Base-by-base conservation (phyloP, 2,888 invertebrate species). In the Ypsolopha sequella region DNA sequence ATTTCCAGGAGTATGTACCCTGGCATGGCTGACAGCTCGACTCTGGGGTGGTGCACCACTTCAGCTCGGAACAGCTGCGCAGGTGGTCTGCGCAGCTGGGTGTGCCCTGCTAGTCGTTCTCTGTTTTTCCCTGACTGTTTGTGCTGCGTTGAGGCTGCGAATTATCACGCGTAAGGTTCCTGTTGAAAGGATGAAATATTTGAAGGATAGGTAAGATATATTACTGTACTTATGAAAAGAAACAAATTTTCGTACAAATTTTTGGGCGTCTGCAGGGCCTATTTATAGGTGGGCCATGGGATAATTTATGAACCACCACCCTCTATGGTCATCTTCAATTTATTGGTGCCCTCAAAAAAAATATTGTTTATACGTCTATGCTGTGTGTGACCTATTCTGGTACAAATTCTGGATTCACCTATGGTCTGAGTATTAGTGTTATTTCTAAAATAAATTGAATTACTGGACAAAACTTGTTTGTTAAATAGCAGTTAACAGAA, bases 51-150 rank as follows among this genome's bases (percentile, higher is more conserved):
- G 91, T 51, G 90, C 82, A 7, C 84, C 85, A 0, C 88, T 67
- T 75, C 90, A 76, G 80, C 84, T 69, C 68, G 89, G 80, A 58
- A 61, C 79, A 14, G 88, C 79, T 1, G 84, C 91, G 51, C 91
- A 91, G 63, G 86, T 88, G 56, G 91, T 92, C 60, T 92, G 91
- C 67, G 86, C 90, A 35, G 90, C 89, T 50, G 93, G 93, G 53
- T 90, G 91, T 58, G 88, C 89, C 36, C 87, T 93, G 53, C 90
- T 94, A 63, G 84, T 91, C 41, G 70, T 89, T 38, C 88, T 94
- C 48, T 93, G 93, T 65, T 76, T 90, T 44, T 88, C 92, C 50
- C 85, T 94, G 51, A 91, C 92, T 56, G 78, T 90, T 60, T 91
- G 91, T 61, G 91, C 93, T 34, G 88, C 91, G 54, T 84, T 88